These are phyloP conservation scores for Macrotus californicus DNA, from an alignment of 2,113 vertebrate genomes.

Conservation along the genomic window DNA sequence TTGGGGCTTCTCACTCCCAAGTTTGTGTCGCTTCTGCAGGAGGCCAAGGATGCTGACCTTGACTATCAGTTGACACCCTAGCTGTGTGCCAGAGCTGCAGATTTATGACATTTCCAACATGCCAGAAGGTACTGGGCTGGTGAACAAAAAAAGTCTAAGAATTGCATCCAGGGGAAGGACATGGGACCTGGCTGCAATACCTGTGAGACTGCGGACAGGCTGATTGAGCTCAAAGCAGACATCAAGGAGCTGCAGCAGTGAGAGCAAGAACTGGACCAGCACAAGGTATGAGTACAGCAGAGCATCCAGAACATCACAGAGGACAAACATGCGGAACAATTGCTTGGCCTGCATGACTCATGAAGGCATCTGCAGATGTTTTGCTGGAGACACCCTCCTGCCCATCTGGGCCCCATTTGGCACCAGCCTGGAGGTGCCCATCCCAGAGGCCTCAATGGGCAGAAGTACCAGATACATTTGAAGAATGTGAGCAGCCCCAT, in stretches of 20 bases:
- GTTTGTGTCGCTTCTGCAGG: slow-evolving; percentile 95
- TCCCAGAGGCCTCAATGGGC: slow-evolving; percentile 93
- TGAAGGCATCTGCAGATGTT: slow-evolving; percentile 96
- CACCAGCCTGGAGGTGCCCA: slow-evolving; percentile 94
- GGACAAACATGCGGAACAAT: slow-evolving; percentile 90
- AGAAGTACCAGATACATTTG: slow-evolving; percentile 96
- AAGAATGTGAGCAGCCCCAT: slow-evolving; percentile 95
- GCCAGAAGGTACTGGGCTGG: slow-evolving; percentile 95
- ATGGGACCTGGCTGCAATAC: slow-evolving; percentile 98
- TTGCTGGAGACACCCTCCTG: slow-evolving; percentile 95
- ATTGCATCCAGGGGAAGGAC: slow-evolving; percentile 99
- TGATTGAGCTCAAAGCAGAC: slow-evolving; percentile 97
- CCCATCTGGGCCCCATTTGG: slow-evolving; percentile 94
- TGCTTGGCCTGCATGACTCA: slow-evolving; percentile 94
- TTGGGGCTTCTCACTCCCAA: slow-evolving; percentile 95
- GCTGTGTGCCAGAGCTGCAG: slow-evolving; percentile 94
- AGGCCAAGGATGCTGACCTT: slow-evolving; percentile 97
- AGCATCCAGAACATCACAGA: slow-evolving; percentile 98
- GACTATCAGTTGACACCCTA: slow-evolving; percentile 97
- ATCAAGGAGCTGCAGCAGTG: slow-evolving; percentile 92
- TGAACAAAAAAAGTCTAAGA: slow-evolving; percentile 98
- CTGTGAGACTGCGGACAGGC: slow-evolving; percentile 95
- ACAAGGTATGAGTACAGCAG: slow-evolving; percentile 97
- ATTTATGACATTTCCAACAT: slow-evolving; percentile 99
- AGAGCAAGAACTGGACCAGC: slow-evolving; percentile 96